A percentile compares a stretch with the other conserved stretches of the same genome.
These are phyloP conservation scores for Ophion obscuratus DNA, from an alignment of 2,888 invertebrate species.

Conservation along the genomic window DNA sequence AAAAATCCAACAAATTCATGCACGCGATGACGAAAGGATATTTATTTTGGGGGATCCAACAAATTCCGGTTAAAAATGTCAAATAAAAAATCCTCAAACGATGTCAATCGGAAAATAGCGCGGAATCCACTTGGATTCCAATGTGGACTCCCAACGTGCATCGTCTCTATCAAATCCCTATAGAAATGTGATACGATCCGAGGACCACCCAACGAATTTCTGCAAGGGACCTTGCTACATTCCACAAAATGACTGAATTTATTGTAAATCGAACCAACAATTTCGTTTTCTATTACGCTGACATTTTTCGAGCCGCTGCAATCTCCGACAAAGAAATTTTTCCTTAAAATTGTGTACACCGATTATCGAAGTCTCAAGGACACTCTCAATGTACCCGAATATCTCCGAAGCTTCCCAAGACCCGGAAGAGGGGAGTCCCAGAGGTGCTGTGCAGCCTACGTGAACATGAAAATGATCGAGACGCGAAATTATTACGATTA, in stretches of 20 bases:
- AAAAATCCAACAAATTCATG: too few relatives aligned
- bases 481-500: slow-evolving; percentile 39
- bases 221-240: background rate
- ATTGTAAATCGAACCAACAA: background rate
- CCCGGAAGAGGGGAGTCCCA: background rate
- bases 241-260: background rate
- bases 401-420: background rate
- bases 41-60: too few relatives aligned
- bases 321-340: background rate
- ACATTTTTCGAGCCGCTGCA: background rate
- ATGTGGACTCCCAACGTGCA: too few relatives aligned
- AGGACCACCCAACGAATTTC: too few relatives aligned
- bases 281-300: background rate
- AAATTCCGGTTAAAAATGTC: too few relatives aligned
- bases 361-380: background rate
- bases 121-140: too few relatives aligned
- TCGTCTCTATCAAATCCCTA: too few relatives aligned
- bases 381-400: background rate
- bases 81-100: too few relatives aligned
- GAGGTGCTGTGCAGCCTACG: background rate
- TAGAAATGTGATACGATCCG: too few relatives aligned
- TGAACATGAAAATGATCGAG: background rate
- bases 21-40: too few relatives aligned
- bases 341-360: background rate
- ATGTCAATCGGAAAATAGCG: too few relatives aligned